Evolutionary conservation across 2,797 vertebrate species (phyloP), one percentile per base, ranked within the genome.

Genomic region (Philypnodon macrostomus): DNA sequence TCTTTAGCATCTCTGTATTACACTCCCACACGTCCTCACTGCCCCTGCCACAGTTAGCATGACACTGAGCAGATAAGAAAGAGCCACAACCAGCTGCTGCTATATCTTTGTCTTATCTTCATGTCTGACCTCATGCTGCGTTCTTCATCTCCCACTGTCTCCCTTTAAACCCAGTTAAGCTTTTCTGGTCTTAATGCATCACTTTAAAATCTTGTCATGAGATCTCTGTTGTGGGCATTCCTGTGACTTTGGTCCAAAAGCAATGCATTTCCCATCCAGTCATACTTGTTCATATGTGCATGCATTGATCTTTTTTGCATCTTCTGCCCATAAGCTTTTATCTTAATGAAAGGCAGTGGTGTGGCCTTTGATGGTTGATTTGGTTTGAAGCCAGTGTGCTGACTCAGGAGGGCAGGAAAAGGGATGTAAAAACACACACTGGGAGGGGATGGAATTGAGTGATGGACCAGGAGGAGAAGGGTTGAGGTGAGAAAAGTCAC

Each of bases 201-300:
- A 53, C 30, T 55, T 55, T 64, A 42, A 66, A 45, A 67, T 7
- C 34, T 35, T 17, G 23, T 53, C 58, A 44, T 73, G 74, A 79
- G 83, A n/a, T n/a, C n/a, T n/a, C n/a, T 75, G 77, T 27, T 44
- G 34, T 65, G 75, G 70, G 77, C 80, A 84, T 83, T 74, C 47
- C 58, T 37, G 49, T 85, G 88, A 84, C 88, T 65, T 5, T 0
- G 26, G 70, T 86, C 89, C 85, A 91, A n/a, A n/a, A n/a, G n/a
- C n/a, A n/a, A 70, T 80, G 70, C 60, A 77, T 84, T 79, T 65
- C 70, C 53, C 44, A 63, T 53, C 29, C 4, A 12, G 37, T 62
- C 36, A 12, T 42, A 26, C 47, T 49, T n/a, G 37, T 56, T 54
- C 31, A 31, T 42, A 8, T 58, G 40, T 58, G 55, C 55, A 15